Base-by-base conservation (phyloP, 1,140 invertebrate genomes). In the Magallana gigas region DNA sequence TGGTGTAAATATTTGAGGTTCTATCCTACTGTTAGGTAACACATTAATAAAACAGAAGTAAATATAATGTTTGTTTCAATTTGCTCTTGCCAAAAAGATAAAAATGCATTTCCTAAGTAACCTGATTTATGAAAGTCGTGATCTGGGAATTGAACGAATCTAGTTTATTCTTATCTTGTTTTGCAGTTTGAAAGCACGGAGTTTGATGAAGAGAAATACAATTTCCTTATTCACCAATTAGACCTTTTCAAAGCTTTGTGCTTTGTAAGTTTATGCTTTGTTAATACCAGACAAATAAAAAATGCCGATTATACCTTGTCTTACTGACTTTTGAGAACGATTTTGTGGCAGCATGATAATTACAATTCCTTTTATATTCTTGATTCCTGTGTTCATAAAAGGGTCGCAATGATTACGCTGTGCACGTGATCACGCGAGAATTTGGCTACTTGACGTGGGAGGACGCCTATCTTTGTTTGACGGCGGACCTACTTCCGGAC, bases 371-470 rank as follows among this genome's bases (percentile, higher is more conserved):
- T 48, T 60, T 12, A 58, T 36, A 12, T 83, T 57, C 57, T 62
- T 88, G 64, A 71, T 90, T 91, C 16, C 4, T 76, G 1, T 48
- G 5, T 76, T 5, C 23, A 29, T 29, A 29, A 11, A 87, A 94
- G 94, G 94, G 94, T 59, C 85, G 94, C 14, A 95, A 95, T 89
- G 94, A 94, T 83, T 94, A 93, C 85, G 90, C 93, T 60, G 94
- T 95, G 18, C 93, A 93, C 90, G 92, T 94, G 57, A 94, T 95
- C 81, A 95, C 94, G n/a, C 89, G 93, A 89, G 94, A 95, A 76
- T 91, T 94, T 84, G 92, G 92, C 9, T 94, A 94, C 86, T 86
- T 95, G 9, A 94, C 94, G 1, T 95, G 94, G 94, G 94, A 95
- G 84, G 94, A 95, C 88, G 93, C 93, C 8, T 95, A 94, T 85